phyloP scores from a whole-genome alignment of 2,113 vertebrate genomes.

The Romanogobio albipinnatus region DNA sequence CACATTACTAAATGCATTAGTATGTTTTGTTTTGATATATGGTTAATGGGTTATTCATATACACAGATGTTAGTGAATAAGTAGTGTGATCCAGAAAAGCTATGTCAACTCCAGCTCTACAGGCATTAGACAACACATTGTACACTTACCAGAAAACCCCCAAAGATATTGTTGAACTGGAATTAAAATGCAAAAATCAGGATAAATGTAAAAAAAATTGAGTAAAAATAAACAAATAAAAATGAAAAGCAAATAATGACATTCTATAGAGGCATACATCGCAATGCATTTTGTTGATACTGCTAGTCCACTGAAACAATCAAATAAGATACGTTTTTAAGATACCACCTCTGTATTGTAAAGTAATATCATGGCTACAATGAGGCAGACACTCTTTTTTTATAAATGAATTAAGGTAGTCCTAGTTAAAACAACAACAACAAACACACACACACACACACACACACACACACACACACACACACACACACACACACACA shows the following conservation, averaged over 20 bases:
- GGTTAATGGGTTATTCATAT: neutral
- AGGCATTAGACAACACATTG: conserved; percentile 60
- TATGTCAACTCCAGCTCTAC: conserved; percentile 5
- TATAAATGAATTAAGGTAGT: too few species aligned
- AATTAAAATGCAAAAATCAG: conserved; percentile 79
- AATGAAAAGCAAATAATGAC: conserved; percentile 13
- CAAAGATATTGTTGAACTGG: conserved; percentile 94
- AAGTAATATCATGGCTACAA: too few species aligned
- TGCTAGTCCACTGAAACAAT: neutral
- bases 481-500: too few species aligned
- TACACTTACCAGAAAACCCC: conserved; percentile 93
- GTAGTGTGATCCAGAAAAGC: neutral
- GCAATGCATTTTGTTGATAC: neutral
- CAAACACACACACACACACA: too few species aligned
- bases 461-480: too few species aligned
- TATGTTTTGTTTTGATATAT: conserved; percentile 12
- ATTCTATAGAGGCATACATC: neutral
- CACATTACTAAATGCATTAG: conserved; percentile 36
- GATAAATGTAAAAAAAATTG: conserved; percentile 25
- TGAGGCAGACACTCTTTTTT: too few species aligned
- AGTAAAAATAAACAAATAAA: conserved; percentile 32
- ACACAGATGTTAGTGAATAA: conserved; percentile 24
- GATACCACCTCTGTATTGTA: too few species aligned
- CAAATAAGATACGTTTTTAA: too few species aligned
- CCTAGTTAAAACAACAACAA: too few species aligned